These are phyloP conservation scores for Hiodon tergisus DNA, from an alignment of 2,113 vertebrate genomes.

Conservation along the genomic window DNA sequence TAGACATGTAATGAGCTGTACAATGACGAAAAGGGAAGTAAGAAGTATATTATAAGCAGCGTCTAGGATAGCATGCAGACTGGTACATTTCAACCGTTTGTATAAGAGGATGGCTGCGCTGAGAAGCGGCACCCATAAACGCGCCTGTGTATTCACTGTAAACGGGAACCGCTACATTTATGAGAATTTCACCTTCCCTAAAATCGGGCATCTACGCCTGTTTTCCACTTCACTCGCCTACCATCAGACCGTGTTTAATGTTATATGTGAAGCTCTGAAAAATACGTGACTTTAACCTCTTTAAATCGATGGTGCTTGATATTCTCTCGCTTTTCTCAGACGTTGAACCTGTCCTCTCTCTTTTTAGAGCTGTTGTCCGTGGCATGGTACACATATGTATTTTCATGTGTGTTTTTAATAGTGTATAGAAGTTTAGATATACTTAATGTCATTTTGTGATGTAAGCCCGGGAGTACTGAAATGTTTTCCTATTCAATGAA, in stretches of 20 bases:
- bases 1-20: constrained; percentile 19
- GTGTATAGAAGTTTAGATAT: constrained; percentile 62
- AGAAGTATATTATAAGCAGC: constrained; percentile 18
- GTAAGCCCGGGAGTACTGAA: constrained; percentile 55
- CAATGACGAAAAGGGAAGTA: constrained; percentile 17
- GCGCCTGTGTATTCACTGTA: constrained; percentile 23
- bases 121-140: constrained; percentile 14
- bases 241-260: constrained; percentile 42
- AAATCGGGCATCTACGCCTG: constrained; percentile 35
- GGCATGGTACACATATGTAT: constrained; percentile 63
- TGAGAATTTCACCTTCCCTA: constrained; percentile 27
- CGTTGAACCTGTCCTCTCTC: constrained; percentile 44
- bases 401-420: constrained; percentile 61
- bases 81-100: constrained; percentile 33
- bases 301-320: constrained; percentile 52
- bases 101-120: constrained; percentile 13
- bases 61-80: constrained; percentile 19
- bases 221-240: constrained; percentile 34
- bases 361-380: constrained; percentile 50
- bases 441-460: constrained; percentile 62
- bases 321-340: constrained; percentile 48
- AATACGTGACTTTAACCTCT: constrained; percentile 45
- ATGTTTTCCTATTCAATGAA: constrained; percentile 39
- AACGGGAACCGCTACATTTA: constrained; percentile 13
- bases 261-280: constrained; percentile 45